Percentiles rank a stretch among this genome's conserved stretches.
Conservation (phyloP, 2,113 vertebrate genomes). For the Nerophis lumbriciformis region DNA sequence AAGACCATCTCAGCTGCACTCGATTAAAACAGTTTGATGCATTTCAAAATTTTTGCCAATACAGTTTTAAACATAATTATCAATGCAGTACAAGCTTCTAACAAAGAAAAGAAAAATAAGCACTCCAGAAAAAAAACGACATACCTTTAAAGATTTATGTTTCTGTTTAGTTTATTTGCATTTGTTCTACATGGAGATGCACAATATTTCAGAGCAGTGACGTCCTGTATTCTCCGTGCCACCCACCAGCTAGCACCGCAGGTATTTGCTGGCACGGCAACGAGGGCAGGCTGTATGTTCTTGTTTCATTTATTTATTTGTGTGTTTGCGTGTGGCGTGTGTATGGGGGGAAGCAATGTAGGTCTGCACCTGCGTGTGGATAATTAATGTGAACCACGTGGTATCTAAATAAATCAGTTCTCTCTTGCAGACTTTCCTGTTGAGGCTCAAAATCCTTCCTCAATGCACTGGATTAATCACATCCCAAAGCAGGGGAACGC, state of each 20-base stretch:
- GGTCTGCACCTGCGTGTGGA: constrained; percentile 71
- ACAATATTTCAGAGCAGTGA: constrained; percentile 57
- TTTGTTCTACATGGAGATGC: constrained; percentile 61
- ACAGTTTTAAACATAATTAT: too few relatives aligned
- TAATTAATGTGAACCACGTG: constrained; percentile 74
- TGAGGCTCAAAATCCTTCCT: constrained; percentile 76
- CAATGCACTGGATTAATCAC: constrained; percentile 71
- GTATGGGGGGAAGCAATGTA: constrained; percentile 66
- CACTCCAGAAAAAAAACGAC: constrained; percentile 32
- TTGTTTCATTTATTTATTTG: constrained; percentile 46
- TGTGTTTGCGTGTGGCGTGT: constrained; percentile 25
- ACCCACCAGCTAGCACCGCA: constrained; percentile 58
- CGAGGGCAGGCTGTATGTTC: constrained; percentile 41
- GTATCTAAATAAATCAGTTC: constrained; percentile 77
- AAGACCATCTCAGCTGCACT: too few relatives aligned
- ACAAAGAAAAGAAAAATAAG: constrained; percentile 9
- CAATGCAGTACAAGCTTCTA: neutral
- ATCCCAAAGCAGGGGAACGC: constrained; percentile 47
- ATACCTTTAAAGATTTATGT: constrained; percentile 32
- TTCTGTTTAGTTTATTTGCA: constrained; percentile 48
- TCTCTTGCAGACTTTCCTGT: constrained; percentile 76
- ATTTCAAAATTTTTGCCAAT: too few relatives aligned
- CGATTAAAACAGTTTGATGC: too few relatives aligned
- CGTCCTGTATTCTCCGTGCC: constrained; percentile 53
- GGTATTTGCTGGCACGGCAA: constrained; percentile 50